These are phyloP conservation scores for Apis mellifera DNA, from an alignment of 1,140 invertebrate species.

Conservation along the genomic window DNA sequence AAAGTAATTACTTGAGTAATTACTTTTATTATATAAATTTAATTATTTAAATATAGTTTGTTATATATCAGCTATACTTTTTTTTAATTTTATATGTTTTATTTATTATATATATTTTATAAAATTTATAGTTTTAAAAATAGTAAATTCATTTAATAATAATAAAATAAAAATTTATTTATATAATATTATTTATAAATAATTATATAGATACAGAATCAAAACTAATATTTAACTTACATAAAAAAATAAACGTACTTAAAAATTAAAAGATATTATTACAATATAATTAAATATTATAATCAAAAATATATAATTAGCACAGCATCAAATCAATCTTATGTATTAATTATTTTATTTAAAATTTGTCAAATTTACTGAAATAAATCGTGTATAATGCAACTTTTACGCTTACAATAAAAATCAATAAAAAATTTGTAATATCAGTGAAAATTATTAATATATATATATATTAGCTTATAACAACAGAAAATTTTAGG, in stretches of 20 bases:
- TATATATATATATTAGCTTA: neutral
- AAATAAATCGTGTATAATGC: neutral
- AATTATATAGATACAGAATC: constrained; percentile 9
- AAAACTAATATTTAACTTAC: neutral
- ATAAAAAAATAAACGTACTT: neutral
- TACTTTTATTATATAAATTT: too few relatives aligned
- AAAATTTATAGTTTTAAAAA: neutral
- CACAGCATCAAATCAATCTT: constrained; percentile 8
- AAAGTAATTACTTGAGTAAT: constrained; percentile 46
- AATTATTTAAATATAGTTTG: too few relatives aligned
- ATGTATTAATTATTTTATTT: neutral
- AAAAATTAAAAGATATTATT: neutral
- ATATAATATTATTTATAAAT: neutral
- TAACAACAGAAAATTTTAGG: neutral
- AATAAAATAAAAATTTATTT: neutral
- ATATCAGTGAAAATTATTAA: neutral
- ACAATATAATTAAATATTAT: neutral
- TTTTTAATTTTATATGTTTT: neutral
- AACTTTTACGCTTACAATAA: neutral
- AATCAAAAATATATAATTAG: neutral
- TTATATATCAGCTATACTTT: neutral
- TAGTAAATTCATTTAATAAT: neutral
- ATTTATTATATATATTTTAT: neutral
- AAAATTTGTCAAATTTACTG: neutral
- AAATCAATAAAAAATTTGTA: constrained; percentile 11